Evolutionary conservation across 2,888 invertebrate species (phyloP), one percentile per base, ranked within the genome.

Genomic region (Cybosia mesomella): DNA sequence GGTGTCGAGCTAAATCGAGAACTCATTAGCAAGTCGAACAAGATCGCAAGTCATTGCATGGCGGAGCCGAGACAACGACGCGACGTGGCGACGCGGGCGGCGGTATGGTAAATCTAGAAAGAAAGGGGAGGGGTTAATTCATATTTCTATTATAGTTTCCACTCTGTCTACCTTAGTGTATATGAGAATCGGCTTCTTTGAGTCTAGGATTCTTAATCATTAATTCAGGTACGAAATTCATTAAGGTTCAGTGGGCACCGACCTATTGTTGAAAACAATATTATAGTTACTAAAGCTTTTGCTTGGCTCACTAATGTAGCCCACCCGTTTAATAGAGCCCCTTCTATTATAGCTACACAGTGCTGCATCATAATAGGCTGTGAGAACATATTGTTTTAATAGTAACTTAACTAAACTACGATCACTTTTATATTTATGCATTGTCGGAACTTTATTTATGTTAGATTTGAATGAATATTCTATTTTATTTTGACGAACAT

Each of bases 21-120:
- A 90, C 91, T 91, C 91, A 91, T 91, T 91, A 91, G 91, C 88
- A 91, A 91, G 90, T 91, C 88, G 88, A 91, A 91, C 88, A 88
- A 84, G 85, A 87, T 85, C 85, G 90, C 91, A 89, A 91, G 91
- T 91, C 91, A 91, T 90, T 85, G 86, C 84, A 84, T 79, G 74
- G 82, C 72, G 77, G 75, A 80, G 76, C 60, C 66, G 71, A 71
- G 68, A 21, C 28, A 28, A 5, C 15, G 63, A 63, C 54, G n/a
- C 34, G 54, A n/a, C n/a, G n/a, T n/a, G n/a, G 28, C 15, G 63
- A 63, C 54, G n/a, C 34, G 54, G 49, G 59, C 71, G 72, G 74
- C 32, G 61, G 54, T 57, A 57, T 36, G 49, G 58, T 49, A 60
- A 55, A 75, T 67, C 75, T 59, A 58, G 67, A 68, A 76, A 69